Base-by-base conservation (phyloP, 2,888 invertebrate genomes). In the Rhagonycha lutea region DNA sequence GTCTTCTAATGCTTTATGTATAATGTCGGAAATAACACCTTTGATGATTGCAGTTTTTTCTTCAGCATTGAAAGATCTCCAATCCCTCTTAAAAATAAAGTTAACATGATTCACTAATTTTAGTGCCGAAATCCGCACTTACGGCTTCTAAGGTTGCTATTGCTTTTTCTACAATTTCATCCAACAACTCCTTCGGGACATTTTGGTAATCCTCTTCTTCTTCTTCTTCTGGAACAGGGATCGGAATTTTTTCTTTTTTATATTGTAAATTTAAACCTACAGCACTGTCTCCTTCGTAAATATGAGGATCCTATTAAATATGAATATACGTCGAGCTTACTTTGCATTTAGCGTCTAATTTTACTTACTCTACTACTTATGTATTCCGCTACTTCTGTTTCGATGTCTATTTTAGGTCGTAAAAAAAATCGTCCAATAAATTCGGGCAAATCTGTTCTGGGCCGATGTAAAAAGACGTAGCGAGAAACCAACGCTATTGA, bases 371-470 rank as follows among this genome's bases (percentile, higher is more conserved):
- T 73, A 4, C 63, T 18, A 61, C 70, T 69, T 1, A 83, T 71
- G 73, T 84, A 84, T 65, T 76, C 73, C 0, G 80, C 47, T 10
- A 86, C 76, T 68, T 85, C 83, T 11, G 78, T 79, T 60, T 79
- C 73, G n/a, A 85, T 81, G 63, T 83, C 81, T 7, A 72, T 28
- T 68, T 78, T 81, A n/a, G 83, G 78, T 63, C 82, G 78, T 0
- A 72, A 26, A 72, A 86, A 85, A 72, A 82, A 86, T 32, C 80
- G 78, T 3, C 81, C 83, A 26, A 86, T 80, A 62, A 79, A 80
- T 61, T 80, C 77, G 60, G 82, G 82, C 10, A 86, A 73, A 69
- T 84, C 81, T n/a, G 78, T 78, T 29, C 80, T 80, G 0, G 86
- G 86, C 24, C 83, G 79, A 24, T 79, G 73, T n/a, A 70, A 76